Evolutionary conservation across 2,888 invertebrate species (phyloP), one percentile per base, ranked within the genome.

Genomic region (Pyrrhia umbra): DNA sequence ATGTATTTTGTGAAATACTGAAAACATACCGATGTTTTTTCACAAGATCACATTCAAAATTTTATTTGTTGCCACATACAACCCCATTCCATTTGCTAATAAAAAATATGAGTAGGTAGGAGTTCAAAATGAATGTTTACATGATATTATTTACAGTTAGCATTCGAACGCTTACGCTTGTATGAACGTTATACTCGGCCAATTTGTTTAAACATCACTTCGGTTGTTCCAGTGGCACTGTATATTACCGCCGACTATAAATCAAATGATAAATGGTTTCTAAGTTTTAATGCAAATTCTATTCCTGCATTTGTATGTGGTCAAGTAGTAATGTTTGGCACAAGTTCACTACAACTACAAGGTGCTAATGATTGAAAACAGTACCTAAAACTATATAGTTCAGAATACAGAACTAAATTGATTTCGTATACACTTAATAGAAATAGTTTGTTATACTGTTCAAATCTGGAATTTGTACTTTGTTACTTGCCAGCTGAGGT

Each of bases 241-340:
- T 58, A 50, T 40, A 72, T 66, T 58, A 37, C 43, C 25, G 34
- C 21, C 25, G 49, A 18, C 47, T 40, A 40, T 72, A 72, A 58
- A 69, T 73, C 67, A 54, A 59, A 50, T 58, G 52, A 49, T 54
- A 54, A 50, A 58, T 54, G 27, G 40, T 8, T 54, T 34, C 42
- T 39, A 49, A 42, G 51, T 59, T 56, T 47, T 18, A 74, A 68
- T 60, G 42, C 15, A 60, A 52, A 47, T 67, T 23, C 68, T 56
- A 52, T 70, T 68, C n/a, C 21, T 61, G 27, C 20, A 37, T 16
- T 34, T 51, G 50, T 39, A 34, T 55, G 65, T 68, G 65, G 42
- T 67, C 66, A 65, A 43, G 47, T 56, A 42, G 52, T 59, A 73
- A 54, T 67, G 54, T 67, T 69, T 69, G 68, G 68, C 68, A 69